These are phyloP conservation scores for Dione juno DNA, from an alignment of 2,888 invertebrate genomes.

Conservation along the genomic window DNA sequence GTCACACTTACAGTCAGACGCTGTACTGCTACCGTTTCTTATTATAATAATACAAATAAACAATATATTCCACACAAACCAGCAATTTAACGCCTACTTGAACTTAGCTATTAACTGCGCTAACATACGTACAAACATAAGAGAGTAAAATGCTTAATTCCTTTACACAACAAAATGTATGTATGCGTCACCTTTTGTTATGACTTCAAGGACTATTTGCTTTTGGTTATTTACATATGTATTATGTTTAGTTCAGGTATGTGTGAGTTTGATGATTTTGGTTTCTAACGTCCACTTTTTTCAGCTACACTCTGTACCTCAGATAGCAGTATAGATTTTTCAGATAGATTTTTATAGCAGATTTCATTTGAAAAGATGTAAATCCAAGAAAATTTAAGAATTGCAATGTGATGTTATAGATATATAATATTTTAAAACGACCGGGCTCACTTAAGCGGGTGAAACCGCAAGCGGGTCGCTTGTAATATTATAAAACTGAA, in stretches of 20 bases:
- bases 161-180: slow-evolving; percentile 24
- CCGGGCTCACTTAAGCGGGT: no score
- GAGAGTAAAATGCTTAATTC: slow-evolving; percentile 25
- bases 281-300: no score
- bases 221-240: not conserved
- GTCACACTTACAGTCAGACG: not conserved
- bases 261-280: not conserved
- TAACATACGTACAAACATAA: slow-evolving; percentile 27
- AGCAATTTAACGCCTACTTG: slow-evolving; percentile 17
- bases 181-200: slow-evolving; percentile 35
- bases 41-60: not conserved
- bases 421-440: no score
- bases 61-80: not conserved
- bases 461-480: no score
- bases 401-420: no score
- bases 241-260: slow-evolving; percentile 26
- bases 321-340: no score
- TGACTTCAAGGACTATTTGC: slow-evolving; percentile 26
- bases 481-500: no score
- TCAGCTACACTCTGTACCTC: no score
- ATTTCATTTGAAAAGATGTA: no score
- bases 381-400: no score
- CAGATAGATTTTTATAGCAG: no score
- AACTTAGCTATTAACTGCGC: slow-evolving; percentile 24
- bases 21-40: not conserved